These are phyloP conservation scores for Amphipoea oculea DNA, from an alignment of 2,888 invertebrate genomes.

Conservation along the genomic window DNA sequence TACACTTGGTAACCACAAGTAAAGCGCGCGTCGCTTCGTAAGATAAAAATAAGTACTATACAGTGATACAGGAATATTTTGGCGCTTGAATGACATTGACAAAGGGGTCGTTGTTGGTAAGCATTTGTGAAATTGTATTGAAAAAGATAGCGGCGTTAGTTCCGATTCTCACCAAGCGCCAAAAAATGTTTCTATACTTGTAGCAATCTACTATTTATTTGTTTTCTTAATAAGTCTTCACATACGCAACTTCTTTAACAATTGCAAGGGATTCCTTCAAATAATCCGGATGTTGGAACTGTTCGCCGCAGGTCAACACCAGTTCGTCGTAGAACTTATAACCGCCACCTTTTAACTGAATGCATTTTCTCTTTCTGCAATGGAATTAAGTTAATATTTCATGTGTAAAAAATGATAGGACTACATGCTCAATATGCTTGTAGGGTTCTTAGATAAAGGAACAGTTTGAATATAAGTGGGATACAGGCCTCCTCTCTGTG, in stretches of 20 bases:
- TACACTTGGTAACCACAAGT: neutral
- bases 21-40: neutral
- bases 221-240: slow-evolving; percentile 14
- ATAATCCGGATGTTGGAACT: slow-evolving; percentile 90
- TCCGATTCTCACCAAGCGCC: neutral
- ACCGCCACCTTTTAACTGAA: slow-evolving; percentile 87
- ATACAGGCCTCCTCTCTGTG: too few relatives aligned
- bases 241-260: slow-evolving; percentile 80
- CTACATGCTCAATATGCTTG: neutral
- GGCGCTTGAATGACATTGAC: neutral
- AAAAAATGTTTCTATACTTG: neutral
- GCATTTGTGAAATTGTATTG: neutral
- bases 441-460: too few relatives aligned
- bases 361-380: slow-evolving; percentile 89
- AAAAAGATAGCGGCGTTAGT: neutral
- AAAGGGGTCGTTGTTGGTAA: neutral
- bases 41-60: neutral
- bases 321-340: slow-evolving; percentile 90
- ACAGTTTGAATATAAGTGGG: neutral
- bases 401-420: neutral
- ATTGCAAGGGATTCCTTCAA: slow-evolving; percentile 77
- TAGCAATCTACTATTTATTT: neutral
- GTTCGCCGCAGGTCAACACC: slow-evolving; percentile 90
- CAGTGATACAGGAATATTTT: neutral
- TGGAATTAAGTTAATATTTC: neutral